These are phyloP conservation scores for Alexandromys fortis DNA, from an alignment of 2,113 vertebrate genomes.

Conservation along the genomic window DNA sequence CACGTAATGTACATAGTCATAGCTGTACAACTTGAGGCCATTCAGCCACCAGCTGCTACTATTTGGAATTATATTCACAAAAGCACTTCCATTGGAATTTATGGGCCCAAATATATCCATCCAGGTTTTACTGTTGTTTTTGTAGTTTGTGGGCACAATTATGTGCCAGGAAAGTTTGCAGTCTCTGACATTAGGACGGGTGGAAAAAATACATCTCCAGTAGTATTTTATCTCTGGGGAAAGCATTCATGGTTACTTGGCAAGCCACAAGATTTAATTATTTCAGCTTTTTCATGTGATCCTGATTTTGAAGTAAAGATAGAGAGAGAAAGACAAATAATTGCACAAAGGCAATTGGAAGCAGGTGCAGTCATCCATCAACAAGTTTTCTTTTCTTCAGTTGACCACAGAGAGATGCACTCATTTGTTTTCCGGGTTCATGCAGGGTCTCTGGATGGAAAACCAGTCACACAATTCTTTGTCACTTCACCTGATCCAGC, in stretches of 20 bases:
- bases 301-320: conserved; percentile 90
- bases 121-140: conserved; percentile 93
- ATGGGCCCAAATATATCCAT: conserved; percentile 96
- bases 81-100: conserved; percentile 92
- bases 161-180: conserved; percentile 91
- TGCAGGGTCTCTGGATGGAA: conserved; percentile 84
- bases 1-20: conserved; percentile 91
- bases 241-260: conserved; percentile 90
- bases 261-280: conserved; percentile 88
- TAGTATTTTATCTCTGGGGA: conserved; percentile 97
- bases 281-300: conserved; percentile 86
- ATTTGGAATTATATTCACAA: conserved; percentile 89
- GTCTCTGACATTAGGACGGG: conserved; percentile 90
- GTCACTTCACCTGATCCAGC: conserved; percentile 90
- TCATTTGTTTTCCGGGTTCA: conserved; percentile 90
- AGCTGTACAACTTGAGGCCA: conserved; percentile 87
- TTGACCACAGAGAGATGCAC: conserved; percentile 85
- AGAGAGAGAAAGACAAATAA: conserved; percentile 88
- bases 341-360: conserved; percentile 90
- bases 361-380: conserved; percentile 87
- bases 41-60: conserved; percentile 89
- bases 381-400: conserved; percentile 88
- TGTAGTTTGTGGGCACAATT: conserved; percentile 92
- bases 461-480: conserved; percentile 86
- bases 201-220: conserved; percentile 90